phyloP scores from a whole-genome alignment of 2,113 vertebrate genomes.

The Calypte anna region DNA sequence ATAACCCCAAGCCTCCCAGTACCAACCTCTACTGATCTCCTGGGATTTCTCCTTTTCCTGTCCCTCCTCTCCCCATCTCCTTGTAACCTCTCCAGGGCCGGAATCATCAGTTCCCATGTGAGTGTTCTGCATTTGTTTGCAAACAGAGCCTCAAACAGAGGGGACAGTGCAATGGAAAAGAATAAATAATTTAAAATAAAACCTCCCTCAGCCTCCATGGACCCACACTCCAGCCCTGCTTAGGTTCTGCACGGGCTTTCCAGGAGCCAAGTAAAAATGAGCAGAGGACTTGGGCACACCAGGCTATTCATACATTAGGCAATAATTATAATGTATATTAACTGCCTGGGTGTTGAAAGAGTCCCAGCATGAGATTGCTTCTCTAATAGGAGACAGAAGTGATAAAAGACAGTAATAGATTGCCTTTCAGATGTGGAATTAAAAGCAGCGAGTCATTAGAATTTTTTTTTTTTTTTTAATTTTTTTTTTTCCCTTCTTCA shows the following conservation, averaged over 20 bases:
- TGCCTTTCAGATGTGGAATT: conserved; percentile 68
- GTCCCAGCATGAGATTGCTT: conserved; percentile 43
- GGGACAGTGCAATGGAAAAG: not conserved
- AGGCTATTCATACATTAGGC: conserved; percentile 53
- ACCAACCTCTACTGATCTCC: not conserved
- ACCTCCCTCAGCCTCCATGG: not conserved
- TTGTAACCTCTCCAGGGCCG: not conserved
- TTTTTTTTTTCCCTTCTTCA: conserved; percentile 27
- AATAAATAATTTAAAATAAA: not conserved
- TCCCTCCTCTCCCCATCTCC: not conserved
- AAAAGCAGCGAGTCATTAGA: conserved; percentile 60
- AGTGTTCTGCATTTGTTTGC: not conserved
- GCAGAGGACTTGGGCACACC: conserved; percentile 15
- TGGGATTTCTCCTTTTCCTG: not conserved
- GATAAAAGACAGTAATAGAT: conserved; percentile 67
- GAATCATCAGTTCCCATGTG: not conserved
- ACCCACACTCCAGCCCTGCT: not conserved
- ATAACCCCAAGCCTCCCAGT: not conserved
- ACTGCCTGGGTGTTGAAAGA: conserved; percentile 52
- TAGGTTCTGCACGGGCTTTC: not conserved
- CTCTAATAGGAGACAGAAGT: conserved; percentile 53
- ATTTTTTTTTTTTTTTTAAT: conserved; percentile 31
- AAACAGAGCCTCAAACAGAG: not conserved
- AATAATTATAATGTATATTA: conserved; percentile 67
- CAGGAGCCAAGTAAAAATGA: conserved; percentile 2